These are phyloP conservation scores for Phymastichus coffea DNA, from an alignment of 1,140 invertebrate genomes.

Conservation along the genomic window DNA sequence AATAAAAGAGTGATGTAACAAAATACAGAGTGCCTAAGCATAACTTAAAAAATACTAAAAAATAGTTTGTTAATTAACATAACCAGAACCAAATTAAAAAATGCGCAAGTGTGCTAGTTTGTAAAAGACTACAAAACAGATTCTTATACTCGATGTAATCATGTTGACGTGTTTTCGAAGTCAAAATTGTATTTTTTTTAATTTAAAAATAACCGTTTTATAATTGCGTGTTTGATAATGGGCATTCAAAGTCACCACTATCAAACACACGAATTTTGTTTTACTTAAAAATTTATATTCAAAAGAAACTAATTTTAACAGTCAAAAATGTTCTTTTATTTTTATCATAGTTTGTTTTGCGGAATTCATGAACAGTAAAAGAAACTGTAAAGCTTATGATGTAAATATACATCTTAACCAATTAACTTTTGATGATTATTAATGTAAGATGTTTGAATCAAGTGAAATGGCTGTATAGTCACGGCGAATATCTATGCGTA, in stretches of 20 bases:
- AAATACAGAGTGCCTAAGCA: slow-evolving; percentile 11
- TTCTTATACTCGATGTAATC: too few species aligned
- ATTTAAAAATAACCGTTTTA: too few species aligned
- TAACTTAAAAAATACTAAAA: background rate
- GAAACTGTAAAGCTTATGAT: background rate
- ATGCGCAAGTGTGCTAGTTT: too few species aligned
- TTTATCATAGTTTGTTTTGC: background rate
- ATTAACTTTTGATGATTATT: background rate
- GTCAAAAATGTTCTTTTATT: slow-evolving; percentile 9
- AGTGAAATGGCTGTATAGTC: slow-evolving; percentile 35
- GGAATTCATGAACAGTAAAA: background rate
- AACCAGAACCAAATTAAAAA: slow-evolving; percentile 7
- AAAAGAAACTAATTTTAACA: too few species aligned
- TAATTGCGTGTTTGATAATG: too few species aligned
- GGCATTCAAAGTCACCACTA: too few species aligned
- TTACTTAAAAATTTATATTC: too few species aligned
- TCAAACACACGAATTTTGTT: too few species aligned
- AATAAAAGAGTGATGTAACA: background rate
- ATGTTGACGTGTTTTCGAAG: too few species aligned
- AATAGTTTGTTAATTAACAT: background rate
- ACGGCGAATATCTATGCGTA: slow-evolving; percentile 33
- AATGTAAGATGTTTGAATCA: slow-evolving; percentile 15
- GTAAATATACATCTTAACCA: background rate
- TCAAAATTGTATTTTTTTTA: too few species aligned
- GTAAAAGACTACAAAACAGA: too few species aligned